A percentile compares a stretch with the other conserved stretches of the same genome.
Conservation (phyloP, 2,113 vertebrate genomes). For the Accipiter cooperii region DNA sequence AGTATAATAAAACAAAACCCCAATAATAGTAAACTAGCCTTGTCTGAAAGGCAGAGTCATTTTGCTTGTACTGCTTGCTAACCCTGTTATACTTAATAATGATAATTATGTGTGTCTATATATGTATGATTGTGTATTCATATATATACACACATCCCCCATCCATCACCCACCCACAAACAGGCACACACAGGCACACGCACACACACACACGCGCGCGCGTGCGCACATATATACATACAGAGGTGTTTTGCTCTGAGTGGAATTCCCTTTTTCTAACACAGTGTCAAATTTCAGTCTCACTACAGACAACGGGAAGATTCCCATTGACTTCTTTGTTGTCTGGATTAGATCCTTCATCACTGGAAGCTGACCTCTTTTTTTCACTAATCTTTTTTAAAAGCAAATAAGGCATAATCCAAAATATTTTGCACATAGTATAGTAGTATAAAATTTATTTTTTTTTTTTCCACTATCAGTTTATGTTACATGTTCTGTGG, state of each 20-base stretch:
- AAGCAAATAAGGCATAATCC: neutral
- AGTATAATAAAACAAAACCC: neutral
- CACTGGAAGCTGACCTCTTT: neutral
- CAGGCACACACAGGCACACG: neutral
- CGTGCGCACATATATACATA: neutral
- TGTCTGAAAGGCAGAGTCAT: neutral
- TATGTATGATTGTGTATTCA: neutral
- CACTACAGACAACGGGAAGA: neutral
- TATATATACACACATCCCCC: neutral
- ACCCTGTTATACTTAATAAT: neutral
- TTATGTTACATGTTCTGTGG: neutral
- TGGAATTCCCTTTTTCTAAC: neutral
- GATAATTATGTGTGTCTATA: neutral
- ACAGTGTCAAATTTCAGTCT: neutral
- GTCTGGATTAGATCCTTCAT: neutral
- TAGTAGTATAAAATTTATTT: neutral
- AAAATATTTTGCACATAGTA: neutral
- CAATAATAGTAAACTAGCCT: neutral
- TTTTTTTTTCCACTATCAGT: neutral
- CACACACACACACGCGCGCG: neutral
- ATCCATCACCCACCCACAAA: neutral
- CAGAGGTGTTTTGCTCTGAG: neutral
- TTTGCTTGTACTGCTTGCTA: constrained; percentile 45
- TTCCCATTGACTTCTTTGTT: neutral
- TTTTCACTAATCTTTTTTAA: neutral